Base-by-base conservation (phyloP, 2,888 invertebrate species). In the Apotomis turbidana region DNA sequence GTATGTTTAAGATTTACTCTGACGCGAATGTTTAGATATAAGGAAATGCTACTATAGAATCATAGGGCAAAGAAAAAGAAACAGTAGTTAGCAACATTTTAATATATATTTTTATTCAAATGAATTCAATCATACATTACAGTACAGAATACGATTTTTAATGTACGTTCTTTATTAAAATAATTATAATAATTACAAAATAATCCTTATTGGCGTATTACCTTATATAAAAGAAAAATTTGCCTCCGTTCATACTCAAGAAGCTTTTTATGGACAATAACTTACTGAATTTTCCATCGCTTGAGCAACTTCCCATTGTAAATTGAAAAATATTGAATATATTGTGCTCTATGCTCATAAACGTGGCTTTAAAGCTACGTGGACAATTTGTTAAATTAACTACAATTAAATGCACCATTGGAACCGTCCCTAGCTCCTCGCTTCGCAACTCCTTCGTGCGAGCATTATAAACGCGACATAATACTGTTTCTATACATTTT, bases 101-200 rank as follows among this genome's bases (percentile, higher is more conserved):
- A 91, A 93, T 94, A 94, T 93, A 93, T 93, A 93, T 93, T 93
- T 93, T 94, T 94, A 93, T 93, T 94, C 88, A 93, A 94, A 93
- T 93, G 87, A 93, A 94, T 91, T 91, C 87, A 92, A 91, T 92
- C 89, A 90, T 93, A 92, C 91, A 90, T 90, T 90, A 91, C 88
- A 88, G 89, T 90, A 91, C 88, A 88, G 90, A 90, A 91, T 91
- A 90, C 89, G 85, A 89, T 87, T 89, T 89, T 89, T 86, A 87
- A 89, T 90, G 89, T 91, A 91, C 81, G 87, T 90, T 91, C 83
- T 87, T 87, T 85, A 87, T 90, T 92, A 90, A 91, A 93, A 91
- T 91, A 89, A 91, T 89, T 87, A 90, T 89, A 87, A 87, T 91
- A 90, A 91, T 92, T 93, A 93, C 90, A 93, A 93, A 92, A 91